Conservation (phyloP, 64 coral and sea anemone genomes). For the Hydrozoanthus tunicans region DNA sequence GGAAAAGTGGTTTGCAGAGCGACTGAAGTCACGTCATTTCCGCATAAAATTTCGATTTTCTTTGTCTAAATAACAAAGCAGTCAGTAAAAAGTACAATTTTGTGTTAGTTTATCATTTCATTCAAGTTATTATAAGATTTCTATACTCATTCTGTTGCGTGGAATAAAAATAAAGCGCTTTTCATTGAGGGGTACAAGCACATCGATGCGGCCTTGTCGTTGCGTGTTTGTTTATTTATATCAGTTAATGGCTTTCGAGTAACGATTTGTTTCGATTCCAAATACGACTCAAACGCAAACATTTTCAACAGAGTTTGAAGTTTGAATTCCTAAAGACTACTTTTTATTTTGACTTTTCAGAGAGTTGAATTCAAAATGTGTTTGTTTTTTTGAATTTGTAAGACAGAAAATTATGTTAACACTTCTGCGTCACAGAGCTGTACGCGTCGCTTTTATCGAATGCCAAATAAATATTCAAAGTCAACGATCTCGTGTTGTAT, state of each 20-base stretch:
- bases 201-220: neutral
- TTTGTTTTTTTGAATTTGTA: conserved; percentile 11
- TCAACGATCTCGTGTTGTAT: neutral
- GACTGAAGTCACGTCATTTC: neutral
- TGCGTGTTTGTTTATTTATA: conserved; percentile 10
- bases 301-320: neutral
- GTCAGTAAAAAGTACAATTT: neutral
- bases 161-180: conserved; percentile 35
- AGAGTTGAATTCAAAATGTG: neutral
- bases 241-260: neutral
- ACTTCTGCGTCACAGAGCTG: conserved; percentile 39
- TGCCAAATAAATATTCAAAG: conserved; percentile 31
- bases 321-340: conserved; percentile 2
- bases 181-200: conserved; percentile 71
- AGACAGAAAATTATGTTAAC: conserved; percentile 19
- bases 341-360: neutral
- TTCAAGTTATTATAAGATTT: neutral
- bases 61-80: neutral
- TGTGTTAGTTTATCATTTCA: conserved; percentile 52
- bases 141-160: neutral
- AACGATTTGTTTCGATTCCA: neutral
- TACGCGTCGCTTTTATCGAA: neutral
- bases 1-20: neutral
- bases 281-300: neutral
- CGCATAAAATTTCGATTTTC: conserved; percentile 21